Percentiles rank a stretch among this genome's conserved stretches.
Evolutionary conservation across 2,888 invertebrate species (phyloP).

Genomic region (Amphipyra tragopoginis): DNA sequence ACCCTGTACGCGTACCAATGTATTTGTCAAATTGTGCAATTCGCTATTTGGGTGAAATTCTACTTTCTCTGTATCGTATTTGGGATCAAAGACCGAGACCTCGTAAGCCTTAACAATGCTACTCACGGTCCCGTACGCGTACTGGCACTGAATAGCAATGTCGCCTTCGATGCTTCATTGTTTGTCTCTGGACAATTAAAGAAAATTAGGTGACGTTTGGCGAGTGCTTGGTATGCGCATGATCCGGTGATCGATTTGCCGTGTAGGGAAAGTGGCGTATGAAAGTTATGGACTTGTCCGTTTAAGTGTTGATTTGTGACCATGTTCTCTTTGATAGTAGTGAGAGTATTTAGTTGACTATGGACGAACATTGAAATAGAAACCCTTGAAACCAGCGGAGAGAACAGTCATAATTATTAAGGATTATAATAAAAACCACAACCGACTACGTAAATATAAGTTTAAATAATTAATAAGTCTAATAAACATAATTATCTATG

Average conservation of each 20-base stretch:
- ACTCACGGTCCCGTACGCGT: conserved; percentile 71
- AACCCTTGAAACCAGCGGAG: background rate
- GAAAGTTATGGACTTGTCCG: conserved; percentile 55
- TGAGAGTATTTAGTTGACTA: background rate
- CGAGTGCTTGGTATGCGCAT: conserved; percentile 62
- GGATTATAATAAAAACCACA: conserved; percentile 2
- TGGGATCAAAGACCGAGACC: conserved; percentile 74
- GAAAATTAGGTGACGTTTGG: conserved; percentile 71
- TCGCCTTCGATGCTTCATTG: conserved; percentile 64
- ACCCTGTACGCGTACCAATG: conserved; percentile 41
- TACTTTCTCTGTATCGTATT: conserved; percentile 81
- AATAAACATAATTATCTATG: conserved; percentile 27
- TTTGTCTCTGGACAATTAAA: conserved; percentile 71
- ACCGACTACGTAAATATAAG: background rate
- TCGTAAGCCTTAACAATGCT: conserved; percentile 69
- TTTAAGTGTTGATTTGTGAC: conserved; percentile 28
- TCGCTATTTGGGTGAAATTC: conserved; percentile 74
- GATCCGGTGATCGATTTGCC: conserved; percentile 57
- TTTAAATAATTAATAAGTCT: conserved; percentile 7
- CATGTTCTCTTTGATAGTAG: conserved; percentile 10
- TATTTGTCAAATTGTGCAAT: conserved; percentile 58
- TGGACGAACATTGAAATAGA: conserved; percentile 1
- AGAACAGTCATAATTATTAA: no score
- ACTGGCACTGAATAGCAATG: conserved; percentile 78
- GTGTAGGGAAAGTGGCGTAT: conserved; percentile 65